Evolutionary conservation across 1,140 invertebrate genomes (phyloP), one percentile per base, ranked within the genome.

Genomic region (Papilio dardanus): DNA sequence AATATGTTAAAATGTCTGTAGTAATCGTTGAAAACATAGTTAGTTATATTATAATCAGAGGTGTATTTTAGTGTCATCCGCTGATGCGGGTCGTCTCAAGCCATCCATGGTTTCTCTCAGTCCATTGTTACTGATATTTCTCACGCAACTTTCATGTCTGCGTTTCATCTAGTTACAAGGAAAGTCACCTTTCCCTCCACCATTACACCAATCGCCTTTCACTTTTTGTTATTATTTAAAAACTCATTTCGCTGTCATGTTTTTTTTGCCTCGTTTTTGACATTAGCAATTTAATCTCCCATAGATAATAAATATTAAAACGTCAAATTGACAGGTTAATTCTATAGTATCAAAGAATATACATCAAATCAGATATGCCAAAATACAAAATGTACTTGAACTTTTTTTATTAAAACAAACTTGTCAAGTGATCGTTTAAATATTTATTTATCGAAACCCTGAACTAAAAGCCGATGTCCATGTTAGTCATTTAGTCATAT

Each of bases 401-500:
- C 12, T 58, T 62, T 33, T 19, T 31, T 0, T 33, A 16, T n/a
- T n/a, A 66, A 66, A 66, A 33, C 6, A 33, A 33, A 10, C 33
- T 35, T 33, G 65, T 21, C 35, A 35, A 37, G 33, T 35, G 21
- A 7, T 69, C 67, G 35, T 58, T 42, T 58, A 58, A 54, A 42
- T 73, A 33, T 73, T 42, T 58, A 73, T 71, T 71, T 73, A 73
- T 81, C 76, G 74, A 71, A 83, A 75, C 86, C 81, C 82, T 87
- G 83, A 86, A 78, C 81, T 77, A 83, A 88, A 83, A 85, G 80
- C 79, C 68, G 33, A 75, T 71, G 24, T 75, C 81, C 82, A 83
- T 86, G 83, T 88, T 88, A 91, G 86, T 88, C 89, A 90, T 85
- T 88, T 89, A 80, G 80, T 85, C 86, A 71, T 91, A 90, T 86